phyloP scores from a whole-genome alignment of 2,888 invertebrate species.

The Metopia argyrocephala region DNA sequence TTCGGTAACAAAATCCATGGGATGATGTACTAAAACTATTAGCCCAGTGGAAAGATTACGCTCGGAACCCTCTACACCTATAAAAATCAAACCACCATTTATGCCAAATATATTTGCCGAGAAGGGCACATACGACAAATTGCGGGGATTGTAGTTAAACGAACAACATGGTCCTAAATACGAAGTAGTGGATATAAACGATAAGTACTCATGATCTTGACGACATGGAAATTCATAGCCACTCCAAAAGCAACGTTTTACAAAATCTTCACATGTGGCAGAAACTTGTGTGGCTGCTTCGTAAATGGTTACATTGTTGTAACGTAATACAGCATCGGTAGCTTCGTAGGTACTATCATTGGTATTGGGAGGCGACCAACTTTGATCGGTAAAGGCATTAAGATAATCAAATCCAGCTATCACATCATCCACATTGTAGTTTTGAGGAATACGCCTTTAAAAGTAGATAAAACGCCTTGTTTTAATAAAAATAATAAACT shows the following conservation, averaged over 20 bases:
- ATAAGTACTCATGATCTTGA: constrained; percentile 74
- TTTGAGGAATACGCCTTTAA: constrained; percentile 71
- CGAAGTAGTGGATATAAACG: constrained; percentile 76
- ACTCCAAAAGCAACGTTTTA: constrained; percentile 77
- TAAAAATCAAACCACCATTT: constrained; percentile 74
- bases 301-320: constrained; percentile 75
- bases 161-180: constrained; percentile 77
- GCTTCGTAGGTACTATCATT: constrained; percentile 67
- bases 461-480: background rate
- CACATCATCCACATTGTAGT: constrained; percentile 69
- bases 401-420: constrained; percentile 73
- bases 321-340: constrained; percentile 71
- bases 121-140: constrained; percentile 75
- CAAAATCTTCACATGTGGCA: constrained; percentile 75
- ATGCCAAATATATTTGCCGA: constrained; percentile 76
- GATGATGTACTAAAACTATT: constrained; percentile 76
- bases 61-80: constrained; percentile 76
- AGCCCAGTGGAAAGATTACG: constrained; percentile 75
- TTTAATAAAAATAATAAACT: no score
- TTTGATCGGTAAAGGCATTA: constrained; percentile 76
- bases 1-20: constrained; percentile 77
- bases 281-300: constrained; percentile 74
- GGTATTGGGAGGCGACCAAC: constrained; percentile 68
- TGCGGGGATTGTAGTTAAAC: constrained; percentile 77
- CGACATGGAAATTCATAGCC: constrained; percentile 73